Evolutionary conservation across 2,113 vertebrate genomes (phyloP).

Genomic region (Plecturocebus donacophilus): DNA sequence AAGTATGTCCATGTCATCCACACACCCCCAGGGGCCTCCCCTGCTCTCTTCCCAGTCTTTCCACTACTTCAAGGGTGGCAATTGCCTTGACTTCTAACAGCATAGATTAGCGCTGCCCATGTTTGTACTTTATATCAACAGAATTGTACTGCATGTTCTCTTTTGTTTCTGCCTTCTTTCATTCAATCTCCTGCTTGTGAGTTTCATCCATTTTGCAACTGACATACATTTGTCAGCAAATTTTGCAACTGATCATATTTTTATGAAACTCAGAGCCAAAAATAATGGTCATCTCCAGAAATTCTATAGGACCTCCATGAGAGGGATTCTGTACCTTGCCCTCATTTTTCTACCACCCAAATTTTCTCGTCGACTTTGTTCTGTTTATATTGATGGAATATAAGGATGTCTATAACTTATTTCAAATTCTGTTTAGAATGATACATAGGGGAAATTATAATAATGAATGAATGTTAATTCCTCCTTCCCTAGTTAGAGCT

Average conservation of each 20-base stretch:
- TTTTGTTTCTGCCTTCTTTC: not conserved
- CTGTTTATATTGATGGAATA: not conserved
- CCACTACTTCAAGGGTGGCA: not conserved
- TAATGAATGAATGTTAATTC: too few species aligned
- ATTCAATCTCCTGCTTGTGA: not conserved
- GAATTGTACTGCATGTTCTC: not conserved
- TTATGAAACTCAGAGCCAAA: not conserved
- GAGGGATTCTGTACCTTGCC: not conserved
- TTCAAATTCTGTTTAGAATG: not conserved
- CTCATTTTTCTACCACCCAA: not conserved
- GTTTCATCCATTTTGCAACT: not conserved
- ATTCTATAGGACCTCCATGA: rapidly evolving
- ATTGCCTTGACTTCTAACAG: not conserved
- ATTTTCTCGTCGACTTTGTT: not conserved
- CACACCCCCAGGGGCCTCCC: too few species aligned
- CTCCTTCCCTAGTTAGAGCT: not conserved
- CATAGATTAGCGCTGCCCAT: not conserved
- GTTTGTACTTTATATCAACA: not conserved
- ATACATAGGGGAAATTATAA: not conserved
- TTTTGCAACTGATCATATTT: not conserved
- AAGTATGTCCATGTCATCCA: not conserved
- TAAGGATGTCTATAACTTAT: not conserved
- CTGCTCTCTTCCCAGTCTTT: not conserved
- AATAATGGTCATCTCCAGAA: not conserved
- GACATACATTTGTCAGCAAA: not conserved